A percentile compares a stretch with the other conserved stretches of the same genome.
Conservation (phyloP, 2,888 invertebrate species). For the Diabrotica balteata region DNA sequence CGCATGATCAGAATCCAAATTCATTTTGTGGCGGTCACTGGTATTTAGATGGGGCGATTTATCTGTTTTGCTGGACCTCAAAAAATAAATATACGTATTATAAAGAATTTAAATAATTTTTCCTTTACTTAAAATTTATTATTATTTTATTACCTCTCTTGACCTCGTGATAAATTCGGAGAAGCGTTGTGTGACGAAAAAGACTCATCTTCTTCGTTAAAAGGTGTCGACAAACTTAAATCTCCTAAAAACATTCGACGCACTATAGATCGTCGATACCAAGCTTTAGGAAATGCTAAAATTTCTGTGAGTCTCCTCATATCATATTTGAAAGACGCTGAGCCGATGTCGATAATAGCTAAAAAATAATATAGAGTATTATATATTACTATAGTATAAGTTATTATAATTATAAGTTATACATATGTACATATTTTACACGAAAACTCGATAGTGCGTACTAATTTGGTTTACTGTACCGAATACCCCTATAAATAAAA, state of each 20-base stretch:
- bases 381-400: too few relatives aligned
- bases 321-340: slow-evolving; percentile 97
- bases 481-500: too few relatives aligned
- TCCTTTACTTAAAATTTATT: too few relatives aligned
- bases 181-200: slow-evolving; percentile 40
- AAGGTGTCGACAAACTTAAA: slow-evolving; percentile 68
- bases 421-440: too few relatives aligned
- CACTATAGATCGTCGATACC: slow-evolving; percentile 96
- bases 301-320: slow-evolving; percentile 97
- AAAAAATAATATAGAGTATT: slow-evolving; percentile 33
- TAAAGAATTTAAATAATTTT: too few relatives aligned
- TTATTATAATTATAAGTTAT: too few relatives aligned
- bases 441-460: too few relatives aligned
- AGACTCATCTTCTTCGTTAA: slow-evolving; percentile 54
- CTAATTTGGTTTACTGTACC: too few relatives aligned
- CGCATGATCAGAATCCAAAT: slow-evolving; percentile 62
- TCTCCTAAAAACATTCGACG: slow-evolving; percentile 93
- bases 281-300: slow-evolving; percentile 96
- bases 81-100: too few relatives aligned
- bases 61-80: slow-evolving; percentile 42
- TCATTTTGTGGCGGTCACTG: slow-evolving; percentile 67
- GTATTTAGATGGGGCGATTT: slow-evolving; percentile 56
- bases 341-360: slow-evolving; percentile 95
- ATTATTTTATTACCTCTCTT: slow-evolving; percentile 41
- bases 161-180: slow-evolving; percentile 43